Percentiles rank a stretch among this genome's conserved stretches.
These are phyloP conservation scores for Pipistrellus kuhlii DNA, from an alignment of 2,797 vertebrate genomes.

Conservation along the genomic window DNA sequence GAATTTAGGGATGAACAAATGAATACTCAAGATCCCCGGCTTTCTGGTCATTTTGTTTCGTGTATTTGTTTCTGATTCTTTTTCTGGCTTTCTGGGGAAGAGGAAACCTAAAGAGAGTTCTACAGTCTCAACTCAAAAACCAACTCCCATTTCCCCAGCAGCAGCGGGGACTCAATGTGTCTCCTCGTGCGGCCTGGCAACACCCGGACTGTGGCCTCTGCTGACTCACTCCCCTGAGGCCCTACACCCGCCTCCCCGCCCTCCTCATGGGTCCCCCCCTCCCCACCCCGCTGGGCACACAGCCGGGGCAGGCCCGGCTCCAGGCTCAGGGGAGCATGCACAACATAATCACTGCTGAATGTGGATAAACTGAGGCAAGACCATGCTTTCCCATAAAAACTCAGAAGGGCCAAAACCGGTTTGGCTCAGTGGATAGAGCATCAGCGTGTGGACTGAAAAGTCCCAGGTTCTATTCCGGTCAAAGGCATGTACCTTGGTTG, in stretches of 20 bases:
- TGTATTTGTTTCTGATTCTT: background rate
- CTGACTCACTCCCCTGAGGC: background rate
- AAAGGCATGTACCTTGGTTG: too few species aligned
- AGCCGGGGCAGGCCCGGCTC: conserved; percentile 52
- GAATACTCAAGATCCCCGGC: background rate
- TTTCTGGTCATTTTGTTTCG: background rate
- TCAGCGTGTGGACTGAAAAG: too few species aligned
- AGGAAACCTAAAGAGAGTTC: background rate
- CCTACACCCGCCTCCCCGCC: background rate
- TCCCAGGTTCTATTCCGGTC: too few species aligned
- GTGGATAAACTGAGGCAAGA: conserved; percentile 83
- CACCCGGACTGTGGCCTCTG: background rate
- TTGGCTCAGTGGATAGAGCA: too few species aligned
- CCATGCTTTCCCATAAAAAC: conserved; percentile 62
- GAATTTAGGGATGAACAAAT: conserved; percentile 12
- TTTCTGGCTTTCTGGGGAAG: background rate
- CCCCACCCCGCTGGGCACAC: background rate
- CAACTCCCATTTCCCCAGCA: background rate
- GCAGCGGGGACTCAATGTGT: background rate
- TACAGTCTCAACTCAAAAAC: background rate
- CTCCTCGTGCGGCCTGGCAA: background rate
- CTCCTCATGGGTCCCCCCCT: conserved; percentile 45
- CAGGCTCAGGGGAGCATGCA: conserved; percentile 51
- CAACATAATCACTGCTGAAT: conserved; percentile 78
- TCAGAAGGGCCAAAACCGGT: too few species aligned